Evolutionary conservation across 2,888 invertebrate genomes (phyloP).

Genomic region (Diabrotica balteata): DNA sequence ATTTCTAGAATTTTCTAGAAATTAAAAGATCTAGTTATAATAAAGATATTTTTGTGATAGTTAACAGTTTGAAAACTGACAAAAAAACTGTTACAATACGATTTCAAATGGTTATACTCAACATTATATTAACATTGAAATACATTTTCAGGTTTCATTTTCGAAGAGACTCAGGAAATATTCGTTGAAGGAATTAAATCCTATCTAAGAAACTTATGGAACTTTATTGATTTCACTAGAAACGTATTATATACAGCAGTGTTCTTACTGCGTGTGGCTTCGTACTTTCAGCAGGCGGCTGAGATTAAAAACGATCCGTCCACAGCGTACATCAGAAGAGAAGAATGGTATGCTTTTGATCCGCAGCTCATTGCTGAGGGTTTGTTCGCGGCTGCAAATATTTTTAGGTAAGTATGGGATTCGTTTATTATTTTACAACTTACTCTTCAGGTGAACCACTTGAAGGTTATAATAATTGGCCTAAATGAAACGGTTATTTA

Average conservation of each 20-base stretch:
- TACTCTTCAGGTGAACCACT: no score
- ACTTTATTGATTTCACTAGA: constrained; percentile 92
- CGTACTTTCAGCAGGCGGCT: constrained; percentile 76
- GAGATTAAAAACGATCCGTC: constrained; percentile 74
- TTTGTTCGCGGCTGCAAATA: constrained; percentile 92
- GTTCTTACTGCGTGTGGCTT: constrained; percentile 70
- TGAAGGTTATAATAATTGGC: no score
- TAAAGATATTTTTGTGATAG: no score
- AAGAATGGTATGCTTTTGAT: constrained; percentile 91
- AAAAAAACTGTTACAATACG: no score
- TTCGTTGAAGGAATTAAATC: constrained; percentile 85
- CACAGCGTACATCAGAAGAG: constrained; percentile 79
- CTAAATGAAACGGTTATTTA: no score
- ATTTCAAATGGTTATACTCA: no score
- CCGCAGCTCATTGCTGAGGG: constrained; percentile 93
- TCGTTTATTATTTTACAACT: not conserved
- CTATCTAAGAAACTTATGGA: constrained; percentile 94
- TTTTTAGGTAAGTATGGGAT: constrained; percentile 71
- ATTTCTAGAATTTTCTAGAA: no score
- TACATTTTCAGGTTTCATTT: constrained; percentile 75
- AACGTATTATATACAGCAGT: constrained; percentile 86
- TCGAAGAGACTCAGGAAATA: constrained; percentile 91
- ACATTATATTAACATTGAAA: not conserved
- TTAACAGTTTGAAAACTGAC: no score
- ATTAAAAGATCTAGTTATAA: no score